Conservation (phyloP, 2,797 vertebrate species). For the Galagoides demidoff region DNA sequence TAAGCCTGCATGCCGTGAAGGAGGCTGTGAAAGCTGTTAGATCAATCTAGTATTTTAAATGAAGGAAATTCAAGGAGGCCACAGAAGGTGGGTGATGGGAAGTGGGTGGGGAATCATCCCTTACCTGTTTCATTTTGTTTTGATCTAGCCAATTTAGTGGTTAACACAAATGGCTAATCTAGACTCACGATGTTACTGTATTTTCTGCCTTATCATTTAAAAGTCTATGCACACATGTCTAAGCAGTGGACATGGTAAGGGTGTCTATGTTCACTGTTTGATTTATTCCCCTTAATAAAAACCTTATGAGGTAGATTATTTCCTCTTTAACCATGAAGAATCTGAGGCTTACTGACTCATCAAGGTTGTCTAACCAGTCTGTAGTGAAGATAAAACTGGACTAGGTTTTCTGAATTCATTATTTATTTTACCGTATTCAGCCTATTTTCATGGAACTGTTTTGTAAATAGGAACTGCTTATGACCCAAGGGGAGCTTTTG, state of each 20-base stretch:
- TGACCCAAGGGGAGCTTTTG: neutral
- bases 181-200: neutral
- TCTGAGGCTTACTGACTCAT: neutral
- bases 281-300: constrained; percentile 9
- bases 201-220: neutral
- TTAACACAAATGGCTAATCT: neutral
- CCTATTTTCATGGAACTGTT: neutral
- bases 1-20: neutral
- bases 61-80: neutral
- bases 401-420: neutral
- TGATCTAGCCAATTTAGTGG: neutral
- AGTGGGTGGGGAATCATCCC: neutral
- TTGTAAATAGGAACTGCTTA: neutral
- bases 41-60: neutral
- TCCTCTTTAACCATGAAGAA: neutral
- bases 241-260: neutral
- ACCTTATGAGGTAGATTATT: neutral
- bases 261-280: neutral
- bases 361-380: neutral
- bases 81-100: neutral
- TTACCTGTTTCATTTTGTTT: neutral
- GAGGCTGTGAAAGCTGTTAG: neutral
- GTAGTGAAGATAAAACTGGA: neutral
- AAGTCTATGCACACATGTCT: neutral
- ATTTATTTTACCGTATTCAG: neutral